Evolutionary conservation across 1,140 invertebrate genomes (phyloP), one percentile per base, ranked within the genome.

Genomic region (Helicoverpa armigera): DNA sequence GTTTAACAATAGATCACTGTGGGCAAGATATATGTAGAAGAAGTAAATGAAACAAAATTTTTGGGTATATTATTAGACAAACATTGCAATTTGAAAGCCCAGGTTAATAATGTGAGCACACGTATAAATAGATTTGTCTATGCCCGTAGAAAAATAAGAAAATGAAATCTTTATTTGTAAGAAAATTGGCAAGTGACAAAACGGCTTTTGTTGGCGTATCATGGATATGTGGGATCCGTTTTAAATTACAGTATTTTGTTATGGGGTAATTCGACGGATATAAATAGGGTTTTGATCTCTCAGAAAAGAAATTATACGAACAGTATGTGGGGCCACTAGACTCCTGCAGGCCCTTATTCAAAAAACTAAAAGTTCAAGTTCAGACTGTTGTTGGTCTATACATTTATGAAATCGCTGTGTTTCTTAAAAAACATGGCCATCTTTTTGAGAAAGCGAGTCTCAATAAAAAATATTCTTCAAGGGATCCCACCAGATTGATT

Each of bases 261-360:
- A n/a, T 67, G 63, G 63, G 63, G 63, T 13, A 67, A 67, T 67
- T 67, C 63, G 10, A 67, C 63, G 14, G 63, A 67, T 43, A 61
- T 23, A 9, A 14, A 67, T 43, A 43, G 63, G 63, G 63, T 14
- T 43, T 67, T 43, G 10, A 67, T 43, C 10, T 11, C 31, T 43
- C 63, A 67, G 14, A 67, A 67, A 76, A n/a, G n/a, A 77, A 61
- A n/a, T 83, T 31, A 0, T 80, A 69, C 50, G 82, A 50, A 31
- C 67, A 14, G 50, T 83, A 56, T 77, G 50, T 63, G 61, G 56
- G n/a, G 18, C 67, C 48, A 50, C 12, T 58, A 14, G 72, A 79
- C 1, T 70, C 69, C 2, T 79, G 72, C 48, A 80, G 76, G n/a
- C 82, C 78, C 23, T 23, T 23, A 23, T 23, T 23, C 23, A 23